These are phyloP conservation scores for Chironomus tentans DNA, from an alignment of 2,888 invertebrate species.

Conservation along the genomic window DNA sequence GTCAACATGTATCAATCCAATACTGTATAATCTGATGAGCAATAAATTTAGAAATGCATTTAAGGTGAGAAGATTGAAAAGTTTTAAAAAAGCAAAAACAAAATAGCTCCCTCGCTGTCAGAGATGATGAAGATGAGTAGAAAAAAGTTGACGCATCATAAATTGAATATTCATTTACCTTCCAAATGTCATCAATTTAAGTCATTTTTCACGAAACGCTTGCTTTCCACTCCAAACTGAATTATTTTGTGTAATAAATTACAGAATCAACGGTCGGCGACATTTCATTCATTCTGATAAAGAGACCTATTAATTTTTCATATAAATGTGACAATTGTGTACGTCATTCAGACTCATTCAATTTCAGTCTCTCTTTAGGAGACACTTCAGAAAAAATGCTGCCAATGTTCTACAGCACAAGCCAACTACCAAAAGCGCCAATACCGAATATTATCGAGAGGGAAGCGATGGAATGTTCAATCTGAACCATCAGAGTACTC, in stretches of 20 bases:
- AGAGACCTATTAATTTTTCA: neutral
- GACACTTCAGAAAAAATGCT: slow-evolving; percentile 40
- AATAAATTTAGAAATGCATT: slow-evolving; percentile 18
- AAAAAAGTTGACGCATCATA: neutral
- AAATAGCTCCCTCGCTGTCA: neutral
- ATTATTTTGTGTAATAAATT: neutral
- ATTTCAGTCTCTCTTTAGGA: slow-evolving; percentile 47
- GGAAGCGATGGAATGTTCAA: slow-evolving; percentile 42
- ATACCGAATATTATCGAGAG: slow-evolving; percentile 51
- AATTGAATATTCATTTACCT: too few relatives aligned
- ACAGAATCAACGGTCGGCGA: neutral
- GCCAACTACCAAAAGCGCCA: slow-evolving; percentile 44
- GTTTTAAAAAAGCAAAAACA: neutral
- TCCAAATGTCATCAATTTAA: too few relatives aligned
- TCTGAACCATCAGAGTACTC: slow-evolving; percentile 43
- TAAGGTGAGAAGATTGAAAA: slow-evolving; percentile 5
- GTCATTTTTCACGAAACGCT: too few relatives aligned
- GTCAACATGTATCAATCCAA: slow-evolving; percentile 13
- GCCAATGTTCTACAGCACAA: slow-evolving; percentile 31
- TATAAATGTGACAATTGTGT: slow-evolving; percentile 28
- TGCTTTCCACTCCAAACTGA: too few relatives aligned
- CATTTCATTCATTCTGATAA: neutral
- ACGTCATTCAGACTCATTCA: slow-evolving; percentile 29
- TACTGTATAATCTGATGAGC: slow-evolving; percentile 16
- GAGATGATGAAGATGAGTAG: neutral